A percentile compares a stretch with the other conserved stretches of the same genome.
Evolutionary conservation across 1,140 invertebrate genomes (phyloP).

Genomic region (Diabrotica undecimpunctata): DNA sequence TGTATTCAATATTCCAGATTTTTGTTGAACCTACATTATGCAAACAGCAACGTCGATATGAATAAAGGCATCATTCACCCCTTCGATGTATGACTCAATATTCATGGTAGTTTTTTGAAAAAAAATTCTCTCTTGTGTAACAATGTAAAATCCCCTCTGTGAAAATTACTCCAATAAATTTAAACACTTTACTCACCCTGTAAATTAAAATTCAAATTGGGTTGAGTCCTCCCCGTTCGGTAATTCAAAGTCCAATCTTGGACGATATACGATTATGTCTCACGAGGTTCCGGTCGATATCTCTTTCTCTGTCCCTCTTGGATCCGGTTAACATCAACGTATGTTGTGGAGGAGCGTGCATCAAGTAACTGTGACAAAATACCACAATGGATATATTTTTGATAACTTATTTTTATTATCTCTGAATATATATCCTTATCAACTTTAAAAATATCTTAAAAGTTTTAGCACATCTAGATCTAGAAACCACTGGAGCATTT

Average conservation of each 20-base stretch:
- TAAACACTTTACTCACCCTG: constrained; percentile 42
- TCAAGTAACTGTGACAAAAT: too few species aligned
- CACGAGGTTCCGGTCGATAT: constrained; percentile 43
- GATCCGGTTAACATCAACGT: constrained; percentile 2
- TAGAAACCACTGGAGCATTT: too few species aligned
- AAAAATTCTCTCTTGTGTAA: constrained; percentile 12
- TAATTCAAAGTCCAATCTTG: constrained; percentile 44
- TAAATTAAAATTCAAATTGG: constrained; percentile 50
- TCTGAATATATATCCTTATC: too few species aligned
- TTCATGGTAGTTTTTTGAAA: constrained; percentile 7
- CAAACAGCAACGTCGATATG: too few species aligned
- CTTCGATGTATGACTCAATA: constrained; percentile 10
- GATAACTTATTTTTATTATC: too few species aligned
- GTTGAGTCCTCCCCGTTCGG: constrained; percentile 33
- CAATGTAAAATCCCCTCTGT: constrained; percentile 10
- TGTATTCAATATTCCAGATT: too few species aligned
- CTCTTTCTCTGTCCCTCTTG: constrained; percentile 28
- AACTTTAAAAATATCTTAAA: too few species aligned
- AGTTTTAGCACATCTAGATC: too few species aligned
- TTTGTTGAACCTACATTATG: too few species aligned
- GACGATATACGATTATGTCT: constrained; percentile 45
- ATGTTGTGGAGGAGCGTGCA: too few species aligned
- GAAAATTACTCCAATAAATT: constrained; percentile 40
- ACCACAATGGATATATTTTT: too few species aligned
- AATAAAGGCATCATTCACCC: neutral